These are phyloP conservation scores for Eufriesea mexicana DNA, from an alignment of 1,140 invertebrate species.

Conservation along the genomic window DNA sequence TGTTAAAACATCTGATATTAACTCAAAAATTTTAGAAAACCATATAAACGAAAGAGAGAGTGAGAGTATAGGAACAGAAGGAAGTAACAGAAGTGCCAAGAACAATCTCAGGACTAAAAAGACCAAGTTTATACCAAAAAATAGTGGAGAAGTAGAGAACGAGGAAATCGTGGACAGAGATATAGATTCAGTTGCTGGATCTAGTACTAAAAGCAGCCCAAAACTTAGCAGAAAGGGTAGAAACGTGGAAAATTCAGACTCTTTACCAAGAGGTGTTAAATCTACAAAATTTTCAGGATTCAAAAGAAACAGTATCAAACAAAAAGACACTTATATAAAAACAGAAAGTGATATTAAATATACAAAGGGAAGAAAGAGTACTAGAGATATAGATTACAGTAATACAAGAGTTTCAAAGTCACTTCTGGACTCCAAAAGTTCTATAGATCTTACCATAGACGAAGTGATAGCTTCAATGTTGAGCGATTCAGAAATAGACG, in stretches of 20 bases:
- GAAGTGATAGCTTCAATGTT: conserved; percentile 80
- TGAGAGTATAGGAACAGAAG: conserved; percentile 56
- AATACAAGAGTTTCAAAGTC: conserved; percentile 46
- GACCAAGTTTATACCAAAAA: conserved; percentile 60
- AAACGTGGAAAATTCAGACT: conserved; percentile 47
- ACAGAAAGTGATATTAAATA: conserved; percentile 43
- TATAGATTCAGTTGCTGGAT: conserved; percentile 41
- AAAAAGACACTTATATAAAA: conserved; percentile 42
- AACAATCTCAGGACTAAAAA: conserved; percentile 75
- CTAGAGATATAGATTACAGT: conserved; percentile 48
- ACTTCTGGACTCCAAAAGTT: conserved; percentile 67
- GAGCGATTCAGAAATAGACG: conserved; percentile 70
- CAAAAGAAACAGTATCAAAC: conserved; percentile 49
- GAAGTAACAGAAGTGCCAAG: conserved; percentile 72
- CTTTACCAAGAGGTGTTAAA: conserved; percentile 64
- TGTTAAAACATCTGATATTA: conserved; percentile 21
- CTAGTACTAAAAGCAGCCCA: conserved; percentile 66
- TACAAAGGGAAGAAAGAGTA: conserved; percentile 54
- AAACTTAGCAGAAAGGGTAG: conserved; percentile 68
- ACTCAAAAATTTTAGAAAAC: conserved; percentile 42
- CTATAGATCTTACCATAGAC: conserved; percentile 79
- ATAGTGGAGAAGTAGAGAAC: conserved; percentile 31
- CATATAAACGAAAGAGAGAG: conserved; percentile 60
- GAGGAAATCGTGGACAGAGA: conserved; percentile 64
- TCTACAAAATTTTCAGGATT: conserved; percentile 47